These are phyloP conservation scores for Campopleginae sp. DNA, from an alignment of 2,888 invertebrate species.

Conservation along the genomic window DNA sequence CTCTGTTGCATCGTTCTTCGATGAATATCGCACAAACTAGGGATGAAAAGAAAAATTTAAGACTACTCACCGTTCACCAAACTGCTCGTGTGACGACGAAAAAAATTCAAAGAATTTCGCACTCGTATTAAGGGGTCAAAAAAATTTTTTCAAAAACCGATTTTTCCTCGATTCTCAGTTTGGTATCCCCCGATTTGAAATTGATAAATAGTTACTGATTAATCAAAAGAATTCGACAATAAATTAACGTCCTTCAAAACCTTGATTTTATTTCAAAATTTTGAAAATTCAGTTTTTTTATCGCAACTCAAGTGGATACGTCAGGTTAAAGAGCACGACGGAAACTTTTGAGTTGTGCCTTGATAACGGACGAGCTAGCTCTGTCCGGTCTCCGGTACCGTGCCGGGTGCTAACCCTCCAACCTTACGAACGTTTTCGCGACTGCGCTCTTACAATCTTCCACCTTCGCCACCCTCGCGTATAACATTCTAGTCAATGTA, in stretches of 20 bases:
- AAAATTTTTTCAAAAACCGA: neutral
- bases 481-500: slow-evolving; percentile 32
- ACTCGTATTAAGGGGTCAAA: neutral
- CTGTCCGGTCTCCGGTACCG: slow-evolving; percentile 82
- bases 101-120: slow-evolving; percentile 17
- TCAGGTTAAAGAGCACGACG: slow-evolving; percentile 18
- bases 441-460: slow-evolving; percentile 78
- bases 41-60: neutral
- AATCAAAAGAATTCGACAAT: neutral
- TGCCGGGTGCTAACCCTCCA: slow-evolving; percentile 79
- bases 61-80: slow-evolving; percentile 25
- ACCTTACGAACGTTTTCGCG: slow-evolving; percentile 73
- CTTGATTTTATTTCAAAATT: neutral
- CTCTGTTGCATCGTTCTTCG: neutral
- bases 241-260: neutral
- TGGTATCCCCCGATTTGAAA: neutral
- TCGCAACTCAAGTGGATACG: slow-evolving; percentile 22
- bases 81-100: neutral
- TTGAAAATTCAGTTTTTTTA: neutral
- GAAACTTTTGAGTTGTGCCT: slow-evolving; percentile 52
- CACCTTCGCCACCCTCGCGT: slow-evolving; percentile 69
- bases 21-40: neutral
- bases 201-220: neutral
- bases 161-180: neutral
- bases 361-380: slow-evolving; percentile 79